phyloP scores from a whole-genome alignment of 2,797 vertebrate genomes.

The Chaunax sp. region DNA sequence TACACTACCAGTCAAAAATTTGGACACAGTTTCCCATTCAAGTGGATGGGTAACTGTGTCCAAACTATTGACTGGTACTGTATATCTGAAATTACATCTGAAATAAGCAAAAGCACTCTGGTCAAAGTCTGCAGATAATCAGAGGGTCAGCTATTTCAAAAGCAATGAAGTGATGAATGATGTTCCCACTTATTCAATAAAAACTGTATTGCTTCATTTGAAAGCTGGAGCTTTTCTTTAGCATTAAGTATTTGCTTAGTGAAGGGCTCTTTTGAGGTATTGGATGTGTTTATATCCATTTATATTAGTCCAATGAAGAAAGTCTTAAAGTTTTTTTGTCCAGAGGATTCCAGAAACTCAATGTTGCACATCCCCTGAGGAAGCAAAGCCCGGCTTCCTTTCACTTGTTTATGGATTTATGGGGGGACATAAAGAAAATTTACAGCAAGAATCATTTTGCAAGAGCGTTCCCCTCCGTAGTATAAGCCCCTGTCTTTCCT shows the following conservation, averaged over 20 bases:
- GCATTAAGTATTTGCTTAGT: conserved; percentile 61
- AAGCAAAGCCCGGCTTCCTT: conserved; percentile 52
- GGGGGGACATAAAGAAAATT: conserved; percentile 78
- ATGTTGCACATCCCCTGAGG: conserved; percentile 41
- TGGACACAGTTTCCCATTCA: too few relatives aligned
- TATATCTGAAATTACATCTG: not conserved
- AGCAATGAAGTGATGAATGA: conserved; percentile 32
- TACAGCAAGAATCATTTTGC: conserved; percentile 80
- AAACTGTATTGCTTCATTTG: conserved; percentile 42
- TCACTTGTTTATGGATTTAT: conserved; percentile 74
- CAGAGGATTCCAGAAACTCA: conserved; percentile 56
- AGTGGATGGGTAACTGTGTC: too few relatives aligned
- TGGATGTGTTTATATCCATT: conserved; percentile 67
- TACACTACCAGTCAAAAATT: too few relatives aligned
- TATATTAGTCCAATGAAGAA: conserved; percentile 71
- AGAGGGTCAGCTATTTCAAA: conserved; percentile 51
- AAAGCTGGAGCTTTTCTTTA: conserved; percentile 50
- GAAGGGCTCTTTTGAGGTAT: conserved; percentile 64
- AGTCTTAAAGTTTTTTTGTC: conserved; percentile 48
- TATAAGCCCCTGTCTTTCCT: conserved; percentile 60
- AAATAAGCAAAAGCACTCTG: conserved; percentile 16
- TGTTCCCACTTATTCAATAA: conserved; percentile 47
- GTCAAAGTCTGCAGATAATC: conserved; percentile 6
- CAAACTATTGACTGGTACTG: too few relatives aligned
- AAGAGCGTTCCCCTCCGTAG: conserved; percentile 67